Percentiles rank a stretch among this genome's conserved stretches.
Evolutionary conservation across 2,797 vertebrate genomes (phyloP).

Genomic region (Muraenolepis orangiensis): DNA sequence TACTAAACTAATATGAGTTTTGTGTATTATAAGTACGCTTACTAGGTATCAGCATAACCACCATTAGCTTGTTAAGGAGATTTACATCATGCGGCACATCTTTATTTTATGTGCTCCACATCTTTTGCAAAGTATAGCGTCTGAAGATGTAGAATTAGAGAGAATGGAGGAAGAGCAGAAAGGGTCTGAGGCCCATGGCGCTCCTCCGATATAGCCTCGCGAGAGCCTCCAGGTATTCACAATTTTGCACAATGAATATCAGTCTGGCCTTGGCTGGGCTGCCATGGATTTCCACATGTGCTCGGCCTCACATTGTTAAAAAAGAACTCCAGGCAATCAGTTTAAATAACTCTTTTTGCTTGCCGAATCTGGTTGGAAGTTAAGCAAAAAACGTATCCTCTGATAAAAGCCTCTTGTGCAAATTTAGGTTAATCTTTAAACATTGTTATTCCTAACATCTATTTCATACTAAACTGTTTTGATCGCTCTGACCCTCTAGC

Average conservation of each 20-base stretch:
- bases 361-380: neutral
- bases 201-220: neutral
- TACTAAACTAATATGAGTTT: neutral
- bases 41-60: constrained; percentile 63
- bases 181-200: constrained; percentile 6
- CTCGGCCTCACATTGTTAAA: neutral
- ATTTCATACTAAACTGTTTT: too few relatives aligned
- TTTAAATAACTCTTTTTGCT: neutral
- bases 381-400: neutral
- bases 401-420: neutral
- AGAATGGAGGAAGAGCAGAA: constrained; percentile 36
- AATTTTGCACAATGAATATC: neutral
- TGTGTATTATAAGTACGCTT: constrained; percentile 25
- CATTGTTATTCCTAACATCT: too few relatives aligned
- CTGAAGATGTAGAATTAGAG: constrained; percentile 14
- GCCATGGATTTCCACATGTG: neutral
- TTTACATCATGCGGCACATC: constrained; percentile 50
- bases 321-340: neutral
- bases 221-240: neutral
- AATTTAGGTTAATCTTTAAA: neutral
- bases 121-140: constrained; percentile 9
- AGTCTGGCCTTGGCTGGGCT: neutral
- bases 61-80: constrained; percentile 47
- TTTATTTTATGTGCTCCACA: constrained; percentile 40
- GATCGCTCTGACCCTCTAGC: neutral